phyloP scores from a whole-genome alignment of 1,140 invertebrate species.

The Arctopsyche grandis region DNA sequence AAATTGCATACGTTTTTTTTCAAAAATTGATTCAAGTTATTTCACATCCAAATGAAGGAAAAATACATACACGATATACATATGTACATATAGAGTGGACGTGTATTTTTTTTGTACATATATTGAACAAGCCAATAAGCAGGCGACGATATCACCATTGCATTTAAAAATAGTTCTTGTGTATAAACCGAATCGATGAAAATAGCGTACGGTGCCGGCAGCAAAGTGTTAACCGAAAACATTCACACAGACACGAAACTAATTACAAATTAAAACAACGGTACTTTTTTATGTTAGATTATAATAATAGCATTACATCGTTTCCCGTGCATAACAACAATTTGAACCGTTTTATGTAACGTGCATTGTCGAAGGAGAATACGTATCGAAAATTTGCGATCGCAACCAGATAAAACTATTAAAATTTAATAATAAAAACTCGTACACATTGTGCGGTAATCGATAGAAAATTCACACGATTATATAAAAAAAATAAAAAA shows the following conservation, averaged over 20 bases:
- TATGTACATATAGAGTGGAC: background rate
- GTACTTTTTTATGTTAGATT: background rate
- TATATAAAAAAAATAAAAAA: background rate
- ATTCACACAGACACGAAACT: background rate
- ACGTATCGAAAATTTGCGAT: slow-evolving; percentile 5
- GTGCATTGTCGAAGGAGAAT: slow-evolving; percentile 1
- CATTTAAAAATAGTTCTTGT: no score
- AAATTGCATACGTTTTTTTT: no score
- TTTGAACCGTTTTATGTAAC: background rate
- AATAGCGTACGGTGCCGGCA: background rate
- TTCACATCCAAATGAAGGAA: no score
- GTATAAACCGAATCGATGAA: no score
- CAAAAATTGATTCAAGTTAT: no score
- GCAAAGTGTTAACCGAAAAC: background rate
- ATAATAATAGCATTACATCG: background rate
- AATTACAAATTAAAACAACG: background rate
- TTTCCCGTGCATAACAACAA: background rate
- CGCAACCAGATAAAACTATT: background rate
- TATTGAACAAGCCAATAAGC: background rate
- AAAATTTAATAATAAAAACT: background rate
- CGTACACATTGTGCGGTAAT: background rate
- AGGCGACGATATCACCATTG: background rate
- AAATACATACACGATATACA: no score
- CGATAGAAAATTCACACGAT: no score
- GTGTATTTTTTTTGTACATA: background rate